Evolutionary conservation across 2,888 invertebrate genomes (phyloP).

Genomic region (Brassicogethes aeneus): DNA sequence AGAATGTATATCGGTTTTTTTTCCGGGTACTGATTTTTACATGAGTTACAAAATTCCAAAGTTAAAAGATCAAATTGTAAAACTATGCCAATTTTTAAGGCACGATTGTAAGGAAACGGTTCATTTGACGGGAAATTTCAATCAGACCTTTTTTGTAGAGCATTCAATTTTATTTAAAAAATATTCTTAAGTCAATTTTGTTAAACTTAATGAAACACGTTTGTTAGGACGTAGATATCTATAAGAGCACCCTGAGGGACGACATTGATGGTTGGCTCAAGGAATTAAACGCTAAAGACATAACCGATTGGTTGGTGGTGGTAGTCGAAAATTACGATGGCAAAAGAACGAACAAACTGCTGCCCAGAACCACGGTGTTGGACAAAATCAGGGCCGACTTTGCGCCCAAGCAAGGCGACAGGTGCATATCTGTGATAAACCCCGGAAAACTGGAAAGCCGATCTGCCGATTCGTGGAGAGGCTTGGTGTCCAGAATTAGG

Average conservation of each 20-base stretch:
- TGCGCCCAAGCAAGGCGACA: slow-evolving; percentile 77
- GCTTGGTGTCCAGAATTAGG: slow-evolving; percentile 72
- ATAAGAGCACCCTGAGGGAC: slow-evolving; percentile 79
- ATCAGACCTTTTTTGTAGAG: no score
- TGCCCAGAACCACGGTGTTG: slow-evolving; percentile 85
- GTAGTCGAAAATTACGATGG: slow-evolving; percentile 88
- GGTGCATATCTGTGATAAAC: slow-evolving; percentile 85
- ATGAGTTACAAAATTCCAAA: no score
- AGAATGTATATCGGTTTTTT: no score
- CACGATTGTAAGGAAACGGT: no score
- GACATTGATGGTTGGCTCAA: slow-evolving; percentile 85
- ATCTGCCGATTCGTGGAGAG: slow-evolving; percentile 84
- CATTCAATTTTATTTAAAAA: slow-evolving; percentile 3
- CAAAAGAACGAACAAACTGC: slow-evolving; percentile 81
- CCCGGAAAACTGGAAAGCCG: slow-evolving; percentile 83
- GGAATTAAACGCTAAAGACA: slow-evolving; percentile 61
- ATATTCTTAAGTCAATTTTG: neutral
- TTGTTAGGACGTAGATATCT: slow-evolving; percentile 79
- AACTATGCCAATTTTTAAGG: no score
- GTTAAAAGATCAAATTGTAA: no score
- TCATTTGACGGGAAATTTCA: no score
- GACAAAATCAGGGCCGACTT: slow-evolving; percentile 94
- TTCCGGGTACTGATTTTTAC: no score
- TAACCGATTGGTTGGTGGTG: slow-evolving; percentile 89
- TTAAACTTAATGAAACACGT: no score